Conservation (phyloP, 2,888 invertebrate genomes). For the Cataglyphis altisquamis region DNA sequence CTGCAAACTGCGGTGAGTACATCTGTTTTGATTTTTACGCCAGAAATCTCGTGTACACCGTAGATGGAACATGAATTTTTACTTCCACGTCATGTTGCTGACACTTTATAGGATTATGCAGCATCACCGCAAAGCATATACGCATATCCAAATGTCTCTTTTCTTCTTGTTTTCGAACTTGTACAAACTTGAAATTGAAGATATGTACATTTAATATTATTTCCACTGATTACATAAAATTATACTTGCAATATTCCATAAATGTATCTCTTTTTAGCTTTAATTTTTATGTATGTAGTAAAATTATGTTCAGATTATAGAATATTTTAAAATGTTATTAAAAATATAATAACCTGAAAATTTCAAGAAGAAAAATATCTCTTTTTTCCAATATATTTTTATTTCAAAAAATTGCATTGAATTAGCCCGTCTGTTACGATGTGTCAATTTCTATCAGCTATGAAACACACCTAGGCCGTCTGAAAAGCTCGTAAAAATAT, state of each 20-base stretch:
- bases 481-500: slow-evolving; percentile 59
- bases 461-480: not conserved
- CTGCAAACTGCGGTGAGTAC: slow-evolving; percentile 15
- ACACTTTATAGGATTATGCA: slow-evolving; percentile 35
- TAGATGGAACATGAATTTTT: slow-evolving; percentile 47
- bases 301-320: not conserved
- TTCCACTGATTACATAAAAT: not conserved
- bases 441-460: slow-evolving; percentile 17
- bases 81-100: slow-evolving; percentile 34
- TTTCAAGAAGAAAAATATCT: not conserved
- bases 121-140: slow-evolving; percentile 7
- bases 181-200: not conserved
- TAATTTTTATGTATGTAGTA: not conserved
- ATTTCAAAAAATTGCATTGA: not conserved
- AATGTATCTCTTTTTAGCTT: not conserved
- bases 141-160: not conserved
- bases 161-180: not conserved
- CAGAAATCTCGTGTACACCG: slow-evolving; percentile 2
- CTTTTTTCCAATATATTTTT: not conserved
- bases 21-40: slow-evolving; percentile 48
- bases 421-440: not conserved
- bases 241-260: not conserved
- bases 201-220: not conserved
- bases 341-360: not conserved
- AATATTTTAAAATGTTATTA: not conserved